These are phyloP conservation scores for Leptura quadrifasciata DNA, from an alignment of 2,888 invertebrate genomes.

Conservation along the genomic window DNA sequence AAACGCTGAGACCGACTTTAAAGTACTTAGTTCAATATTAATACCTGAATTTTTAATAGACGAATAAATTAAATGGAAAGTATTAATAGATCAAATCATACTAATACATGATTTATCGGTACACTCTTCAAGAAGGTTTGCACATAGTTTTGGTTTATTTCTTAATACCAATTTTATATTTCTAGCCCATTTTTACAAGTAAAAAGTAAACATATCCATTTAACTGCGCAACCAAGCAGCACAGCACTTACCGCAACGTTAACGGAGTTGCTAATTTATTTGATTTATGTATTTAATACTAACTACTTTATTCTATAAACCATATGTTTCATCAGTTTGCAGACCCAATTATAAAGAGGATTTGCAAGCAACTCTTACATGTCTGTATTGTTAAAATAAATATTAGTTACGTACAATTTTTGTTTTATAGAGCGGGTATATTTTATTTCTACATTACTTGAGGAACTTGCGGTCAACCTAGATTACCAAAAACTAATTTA, in stretches of 20 bases:
- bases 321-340: background rate
- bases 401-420: background rate
- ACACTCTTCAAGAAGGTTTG: too few species aligned
- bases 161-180: too few species aligned
- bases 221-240: too few species aligned
- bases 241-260: background rate
- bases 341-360: background rate
- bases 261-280: background rate
- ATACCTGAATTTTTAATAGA: too few species aligned
- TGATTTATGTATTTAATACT: background rate
- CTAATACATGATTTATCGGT: too few species aligned
- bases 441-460: background rate
- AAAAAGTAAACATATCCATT: too few species aligned
- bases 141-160: too few species aligned
- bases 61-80: too few species aligned
- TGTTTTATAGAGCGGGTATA: background rate
- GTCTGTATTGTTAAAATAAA: background rate
- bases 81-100: too few species aligned
- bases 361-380: background rate
- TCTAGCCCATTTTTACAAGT: too few species aligned
- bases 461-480: background rate
- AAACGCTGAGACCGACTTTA: too few species aligned
- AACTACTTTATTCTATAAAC: background rate
- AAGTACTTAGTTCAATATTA: too few species aligned
- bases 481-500: background rate